These are phyloP conservation scores for Aptenodytes patagonicus DNA, from an alignment of 2,113 vertebrate species.

Conservation along the genomic window DNA sequence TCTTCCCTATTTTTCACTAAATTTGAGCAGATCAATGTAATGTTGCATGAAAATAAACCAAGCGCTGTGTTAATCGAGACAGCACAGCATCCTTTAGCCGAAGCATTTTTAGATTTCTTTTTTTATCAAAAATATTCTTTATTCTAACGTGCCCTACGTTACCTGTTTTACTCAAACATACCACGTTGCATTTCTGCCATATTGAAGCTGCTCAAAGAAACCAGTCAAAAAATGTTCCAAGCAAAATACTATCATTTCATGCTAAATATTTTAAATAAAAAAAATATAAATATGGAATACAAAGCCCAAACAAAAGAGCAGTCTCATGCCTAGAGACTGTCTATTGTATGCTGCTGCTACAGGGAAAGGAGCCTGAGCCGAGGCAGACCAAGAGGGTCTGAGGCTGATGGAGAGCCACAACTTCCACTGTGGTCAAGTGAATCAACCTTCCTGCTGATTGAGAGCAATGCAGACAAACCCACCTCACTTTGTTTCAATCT, in stretches of 20 bases:
- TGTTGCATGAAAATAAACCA: constrained; percentile 36
- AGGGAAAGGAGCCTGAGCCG: background rate
- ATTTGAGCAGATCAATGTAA: constrained; percentile 31
- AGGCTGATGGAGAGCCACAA: background rate
- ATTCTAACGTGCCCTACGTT: background rate
- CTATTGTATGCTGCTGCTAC: accelerated
- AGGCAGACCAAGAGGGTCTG: background rate
- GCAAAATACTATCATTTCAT: background rate
- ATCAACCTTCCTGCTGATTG: background rate
- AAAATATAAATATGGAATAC: background rate
- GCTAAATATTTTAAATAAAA: background rate
- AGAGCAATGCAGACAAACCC: background rate
- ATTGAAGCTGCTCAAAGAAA: background rate
- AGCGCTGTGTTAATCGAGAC: background rate
- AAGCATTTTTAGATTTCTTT: background rate
- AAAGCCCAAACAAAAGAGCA: background rate
- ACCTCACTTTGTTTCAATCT: background rate
- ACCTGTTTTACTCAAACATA: background rate
- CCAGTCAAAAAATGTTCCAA: background rate
- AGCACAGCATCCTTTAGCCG: background rate
- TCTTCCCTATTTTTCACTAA: background rate
- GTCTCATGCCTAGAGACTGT: background rate
- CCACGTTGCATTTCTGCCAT: background rate
- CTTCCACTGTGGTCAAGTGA: background rate
- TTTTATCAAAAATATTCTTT: constrained; percentile 15